Percentiles rank a stretch among this genome's conserved stretches.
Conservation (phyloP, 2,113 vertebrate species). For the Isurus oxyrinchus region DNA sequence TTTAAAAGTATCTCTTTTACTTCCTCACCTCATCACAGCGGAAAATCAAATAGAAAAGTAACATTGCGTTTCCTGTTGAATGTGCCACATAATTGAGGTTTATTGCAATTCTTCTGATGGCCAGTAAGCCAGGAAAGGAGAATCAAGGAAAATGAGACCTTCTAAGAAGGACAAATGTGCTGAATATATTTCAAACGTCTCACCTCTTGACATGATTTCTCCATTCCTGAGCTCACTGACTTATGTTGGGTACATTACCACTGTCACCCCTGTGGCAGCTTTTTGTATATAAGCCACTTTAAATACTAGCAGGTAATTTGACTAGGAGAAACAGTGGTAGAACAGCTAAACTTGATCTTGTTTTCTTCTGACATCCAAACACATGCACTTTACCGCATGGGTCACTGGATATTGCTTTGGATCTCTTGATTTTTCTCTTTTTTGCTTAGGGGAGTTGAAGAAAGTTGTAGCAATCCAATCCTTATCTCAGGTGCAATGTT, state of each 20-base stretch:
- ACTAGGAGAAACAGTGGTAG: background rate
- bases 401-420: background rate
- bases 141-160: background rate
- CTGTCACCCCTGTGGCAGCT: background rate
- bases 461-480: background rate
- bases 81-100: background rate
- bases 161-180: background rate
- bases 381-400: background rate
- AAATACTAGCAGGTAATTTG: background rate
- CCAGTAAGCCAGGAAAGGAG: background rate
- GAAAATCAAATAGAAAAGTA: background rate
- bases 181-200: background rate
- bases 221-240: background rate
- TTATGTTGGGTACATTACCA: background rate
- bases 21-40: background rate
- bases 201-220: background rate
- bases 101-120: background rate
- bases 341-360: background rate
- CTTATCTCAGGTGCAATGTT: background rate
- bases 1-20: background rate
- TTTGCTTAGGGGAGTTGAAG: background rate
- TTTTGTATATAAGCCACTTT: background rate
- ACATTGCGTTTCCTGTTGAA: background rate
- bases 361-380: background rate
- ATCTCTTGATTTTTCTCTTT: background rate